phyloP scores from a whole-genome alignment of 2,797 vertebrate species.

The Lithobates pipiens region DNA sequence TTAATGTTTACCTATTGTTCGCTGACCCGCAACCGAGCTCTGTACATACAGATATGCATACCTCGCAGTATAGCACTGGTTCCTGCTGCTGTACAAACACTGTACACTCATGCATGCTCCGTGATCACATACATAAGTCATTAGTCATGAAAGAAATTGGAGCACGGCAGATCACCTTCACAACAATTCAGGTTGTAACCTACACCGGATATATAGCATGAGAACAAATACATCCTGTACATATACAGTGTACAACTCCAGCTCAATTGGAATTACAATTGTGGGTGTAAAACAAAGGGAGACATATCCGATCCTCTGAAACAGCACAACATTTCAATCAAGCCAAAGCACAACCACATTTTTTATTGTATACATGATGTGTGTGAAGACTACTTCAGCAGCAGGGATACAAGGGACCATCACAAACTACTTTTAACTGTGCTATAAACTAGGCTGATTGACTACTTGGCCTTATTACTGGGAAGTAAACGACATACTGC shows the following conservation, averaged over 20 bases:
- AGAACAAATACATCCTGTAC: not conserved
- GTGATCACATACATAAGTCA: not conserved
- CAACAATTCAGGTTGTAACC: not conserved
- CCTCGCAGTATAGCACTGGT: not conserved
- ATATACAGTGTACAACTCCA: not conserved
- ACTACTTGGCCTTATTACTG: too few species aligned
- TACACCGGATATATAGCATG: not conserved
- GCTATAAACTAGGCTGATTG: not conserved
- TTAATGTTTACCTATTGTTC: conserved; percentile 55
- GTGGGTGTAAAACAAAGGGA: not conserved
- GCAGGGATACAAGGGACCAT: not conserved
- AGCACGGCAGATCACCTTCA: not conserved
- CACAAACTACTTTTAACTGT: not conserved
- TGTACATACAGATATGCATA: conserved; percentile 15
- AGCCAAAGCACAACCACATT: not conserved
- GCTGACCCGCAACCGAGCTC: not conserved
- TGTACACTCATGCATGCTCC: not conserved
- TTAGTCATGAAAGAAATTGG: conserved; percentile 12
- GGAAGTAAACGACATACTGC: not conserved
- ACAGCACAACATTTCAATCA: too few species aligned
- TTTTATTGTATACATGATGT: too few species aligned
- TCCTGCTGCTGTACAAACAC: conserved; percentile 6
- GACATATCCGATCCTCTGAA: too few species aligned
- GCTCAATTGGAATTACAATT: not conserved
- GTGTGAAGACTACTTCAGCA: not conserved